Conservation (phyloP, 2,888 invertebrate genomes). For the Cantharis rufa region DNA sequence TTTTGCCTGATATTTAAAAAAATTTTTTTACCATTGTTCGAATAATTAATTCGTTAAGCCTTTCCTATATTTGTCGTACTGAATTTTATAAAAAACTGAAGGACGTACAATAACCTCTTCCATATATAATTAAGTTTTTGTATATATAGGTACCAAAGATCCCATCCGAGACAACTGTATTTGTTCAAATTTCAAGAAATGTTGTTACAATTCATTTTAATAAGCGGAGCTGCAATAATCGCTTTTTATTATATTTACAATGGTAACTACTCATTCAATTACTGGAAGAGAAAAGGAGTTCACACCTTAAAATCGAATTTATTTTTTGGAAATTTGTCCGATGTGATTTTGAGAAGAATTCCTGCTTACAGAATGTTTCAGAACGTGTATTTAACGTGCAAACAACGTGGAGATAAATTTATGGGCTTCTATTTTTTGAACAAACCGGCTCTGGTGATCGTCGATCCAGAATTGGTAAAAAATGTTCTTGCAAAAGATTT, state of each 20-base stretch:
- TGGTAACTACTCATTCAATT: background rate
- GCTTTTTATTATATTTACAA: background rate
- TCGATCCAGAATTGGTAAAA: slow-evolving; percentile 52
- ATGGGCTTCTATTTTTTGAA: slow-evolving; percentile 20
- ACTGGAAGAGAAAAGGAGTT: background rate
- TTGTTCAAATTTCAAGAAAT: too few species aligned
- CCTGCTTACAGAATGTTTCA: background rate
- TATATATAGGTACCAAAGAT: background rate
- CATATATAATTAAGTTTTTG: background rate
- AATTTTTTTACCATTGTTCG: too few species aligned
- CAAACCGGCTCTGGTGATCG: slow-evolving; percentile 16
- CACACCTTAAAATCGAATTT: background rate
- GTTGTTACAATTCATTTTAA: too few species aligned
- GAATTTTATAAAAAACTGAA: background rate
- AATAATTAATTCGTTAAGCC: background rate
- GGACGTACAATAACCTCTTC: background rate
- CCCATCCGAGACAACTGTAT: too few species aligned
- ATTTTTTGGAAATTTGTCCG: background rate
- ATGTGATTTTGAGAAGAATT: background rate
- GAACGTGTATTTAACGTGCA: background rate
- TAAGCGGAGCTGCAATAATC: background rate
- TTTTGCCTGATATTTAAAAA: too few species aligned
- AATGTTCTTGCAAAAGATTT: slow-evolving; percentile 54
- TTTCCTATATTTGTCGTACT: background rate
- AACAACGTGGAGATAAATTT: slow-evolving; percentile 12